phyloP scores from a whole-genome alignment of 2,888 invertebrate genomes.

The Tetrapedia diversipes region DNA sequence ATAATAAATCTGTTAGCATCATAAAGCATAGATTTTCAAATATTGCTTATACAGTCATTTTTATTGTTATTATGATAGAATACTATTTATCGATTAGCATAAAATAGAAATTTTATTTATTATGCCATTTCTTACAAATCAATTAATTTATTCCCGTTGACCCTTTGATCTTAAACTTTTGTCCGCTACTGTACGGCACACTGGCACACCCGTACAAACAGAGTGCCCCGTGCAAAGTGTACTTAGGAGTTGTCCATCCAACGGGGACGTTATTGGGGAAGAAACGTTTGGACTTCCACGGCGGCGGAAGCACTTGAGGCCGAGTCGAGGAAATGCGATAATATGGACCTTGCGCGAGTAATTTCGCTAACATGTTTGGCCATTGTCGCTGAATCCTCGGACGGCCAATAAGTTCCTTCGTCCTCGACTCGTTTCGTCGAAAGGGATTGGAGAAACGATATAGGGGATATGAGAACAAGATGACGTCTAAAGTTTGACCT shows the following conservation, averaged over 20 bases:
- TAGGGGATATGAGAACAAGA: no score
- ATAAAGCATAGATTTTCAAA: no score
- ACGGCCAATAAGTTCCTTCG: neutral
- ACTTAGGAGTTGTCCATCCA: slow-evolving; percentile 26
- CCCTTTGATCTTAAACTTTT: no score
- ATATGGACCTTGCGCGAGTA: neutral
- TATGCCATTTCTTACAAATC: no score
- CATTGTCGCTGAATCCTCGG: neutral
- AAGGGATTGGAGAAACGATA: neutral
- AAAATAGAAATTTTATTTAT: no score
- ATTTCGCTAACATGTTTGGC: slow-evolving; percentile 6
- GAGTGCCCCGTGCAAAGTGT: slow-evolving; percentile 12
- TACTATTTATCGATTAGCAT: no score
- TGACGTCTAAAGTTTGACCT: no score
- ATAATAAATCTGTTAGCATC: no score
- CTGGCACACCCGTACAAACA: neutral
- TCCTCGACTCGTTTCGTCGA: neutral
- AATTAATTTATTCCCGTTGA: no score
- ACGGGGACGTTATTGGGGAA: slow-evolving; percentile 1
- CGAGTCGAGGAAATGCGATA: slow-evolving; percentile 13
- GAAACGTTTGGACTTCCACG: slow-evolving; percentile 3
- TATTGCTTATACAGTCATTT: no score
- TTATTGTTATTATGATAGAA: no score
- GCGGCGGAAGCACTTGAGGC: slow-evolving; percentile 28
- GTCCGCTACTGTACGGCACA: no score